Evolutionary conservation across 2,797 vertebrate genomes (phyloP), one percentile per base, ranked within the genome.

Genomic region (Melanotaenia boesemani): DNA sequence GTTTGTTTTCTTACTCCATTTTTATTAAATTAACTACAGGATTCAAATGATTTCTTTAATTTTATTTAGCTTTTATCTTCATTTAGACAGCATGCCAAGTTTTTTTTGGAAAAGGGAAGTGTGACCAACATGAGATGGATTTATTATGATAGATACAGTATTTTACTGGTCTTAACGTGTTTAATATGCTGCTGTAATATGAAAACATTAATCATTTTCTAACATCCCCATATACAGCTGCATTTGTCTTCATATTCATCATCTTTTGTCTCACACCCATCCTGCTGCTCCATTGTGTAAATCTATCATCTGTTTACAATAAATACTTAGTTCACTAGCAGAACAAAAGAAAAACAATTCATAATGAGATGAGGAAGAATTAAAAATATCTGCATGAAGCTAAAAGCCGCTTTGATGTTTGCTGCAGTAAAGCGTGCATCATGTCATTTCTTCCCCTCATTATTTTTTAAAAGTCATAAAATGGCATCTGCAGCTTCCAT

Each of bases 211-310:
- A 54, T 54, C 52, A 54, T 5, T 12, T 26, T 54, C 50, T 26
- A 26, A 54, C 20, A 22, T 50, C 1, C 30, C 36, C 13, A 22
- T 16, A 22, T n/a, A 9, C n/a, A 26, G 24, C 36, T 1, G 20
- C 48, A 16, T 62, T 44, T 18, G 60, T 62, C 60, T 41, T 41
- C 60, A 44, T 62, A 20, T 7, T 62, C 41, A 28, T 62, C 37
- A 18, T 44, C 60, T 15, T 62, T 26, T 62, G 22, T 11, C 52
- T 28, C 54, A 28, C 26, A 28, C 4, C 13, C 13, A 26, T 24
- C 24, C 54, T 55, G 54, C 54, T 55, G 41, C 13, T 63, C 26
- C 61, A 63, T 46, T 63, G 32, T 48, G 44, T 30, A 48, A 46
- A 48, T 63, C 18, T 10, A 32, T n/a, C 62, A 20, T 48, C 41